These are phyloP conservation scores for Cataglyphis albicans DNA, from an alignment of 2,888 invertebrate species.

Conservation along the genomic window DNA sequence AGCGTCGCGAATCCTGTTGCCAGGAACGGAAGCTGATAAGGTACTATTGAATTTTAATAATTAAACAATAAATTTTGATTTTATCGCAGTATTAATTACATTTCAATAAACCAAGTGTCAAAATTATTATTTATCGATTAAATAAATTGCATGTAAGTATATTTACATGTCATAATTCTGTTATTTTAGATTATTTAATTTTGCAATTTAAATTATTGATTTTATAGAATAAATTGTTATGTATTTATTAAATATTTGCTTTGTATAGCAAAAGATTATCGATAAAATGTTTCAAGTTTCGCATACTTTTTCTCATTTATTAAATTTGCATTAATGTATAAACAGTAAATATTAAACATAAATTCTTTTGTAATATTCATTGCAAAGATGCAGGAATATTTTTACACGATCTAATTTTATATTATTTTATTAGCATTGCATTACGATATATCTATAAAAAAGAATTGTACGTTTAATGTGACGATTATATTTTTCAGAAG, in stretches of 20 bases:
- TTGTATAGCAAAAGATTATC: background rate
- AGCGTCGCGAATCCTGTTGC: constrained; percentile 88
- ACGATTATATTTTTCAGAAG: constrained; percentile 74
- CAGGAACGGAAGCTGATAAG: constrained; percentile 84
- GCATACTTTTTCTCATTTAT: background rate
- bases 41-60: constrained; percentile 68
- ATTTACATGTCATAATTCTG: background rate
- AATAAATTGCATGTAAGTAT: constrained; percentile 8
- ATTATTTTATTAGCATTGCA: background rate
- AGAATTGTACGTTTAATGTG: constrained; percentile 4
- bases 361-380: background rate
- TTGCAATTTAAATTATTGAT: constrained; percentile 10
- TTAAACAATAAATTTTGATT: background rate
- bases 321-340: background rate
- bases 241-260: background rate
- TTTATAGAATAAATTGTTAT: background rate
- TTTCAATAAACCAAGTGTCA: background rate
- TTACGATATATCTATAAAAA: background rate
- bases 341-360: constrained; percentile 2
- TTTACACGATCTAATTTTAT: background rate
- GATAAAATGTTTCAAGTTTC: background rate
- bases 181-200: constrained; percentile 2
- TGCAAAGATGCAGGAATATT: background rate
- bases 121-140: background rate
- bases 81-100: background rate